phyloP scores from a whole-genome alignment of 2,797 vertebrate genomes.

The Esox masquinongy region DNA sequence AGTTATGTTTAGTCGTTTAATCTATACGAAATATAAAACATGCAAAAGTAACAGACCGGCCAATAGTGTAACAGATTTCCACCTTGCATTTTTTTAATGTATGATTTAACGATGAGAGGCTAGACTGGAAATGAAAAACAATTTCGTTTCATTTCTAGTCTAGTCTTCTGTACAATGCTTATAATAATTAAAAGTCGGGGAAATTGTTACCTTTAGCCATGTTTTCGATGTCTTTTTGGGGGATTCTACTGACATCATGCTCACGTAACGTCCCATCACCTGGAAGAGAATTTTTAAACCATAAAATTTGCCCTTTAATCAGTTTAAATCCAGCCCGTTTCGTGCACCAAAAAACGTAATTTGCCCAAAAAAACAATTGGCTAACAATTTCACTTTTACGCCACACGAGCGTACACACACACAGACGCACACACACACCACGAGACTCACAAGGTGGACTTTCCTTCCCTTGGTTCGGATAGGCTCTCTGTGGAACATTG shows the following conservation, averaged over 20 bases:
- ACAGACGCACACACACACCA: background rate
- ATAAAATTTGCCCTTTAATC: background rate
- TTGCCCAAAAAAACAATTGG: background rate
- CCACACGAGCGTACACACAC: conserved; percentile 2
- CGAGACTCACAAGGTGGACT: conserved; percentile 68
- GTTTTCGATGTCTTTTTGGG: conserved; percentile 89
- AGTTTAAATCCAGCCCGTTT: background rate
- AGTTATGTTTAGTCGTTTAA: too few relatives aligned
- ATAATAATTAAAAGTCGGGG: background rate
- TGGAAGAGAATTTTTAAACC: conserved; percentile 51
- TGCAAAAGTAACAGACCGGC: background rate
- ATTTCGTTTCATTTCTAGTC: too few relatives aligned
- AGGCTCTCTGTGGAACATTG: conserved; percentile 80
- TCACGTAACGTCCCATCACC: conserved; percentile 81
- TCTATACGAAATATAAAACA: background rate
- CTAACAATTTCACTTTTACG: background rate
- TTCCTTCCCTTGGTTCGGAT: conserved; percentile 83
- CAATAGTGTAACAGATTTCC: background rate
- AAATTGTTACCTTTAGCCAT: conserved; percentile 90
- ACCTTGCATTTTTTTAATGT: background rate
- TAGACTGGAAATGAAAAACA: background rate
- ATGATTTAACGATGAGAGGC: background rate
- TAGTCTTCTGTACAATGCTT: background rate
- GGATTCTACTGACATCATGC: conserved; percentile 81
- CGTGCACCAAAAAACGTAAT: background rate